Evolutionary conservation across 2,797 vertebrate genomes (phyloP), one percentile per base, ranked within the genome.

Genomic region (Sebastes taczanowskii): DNA sequence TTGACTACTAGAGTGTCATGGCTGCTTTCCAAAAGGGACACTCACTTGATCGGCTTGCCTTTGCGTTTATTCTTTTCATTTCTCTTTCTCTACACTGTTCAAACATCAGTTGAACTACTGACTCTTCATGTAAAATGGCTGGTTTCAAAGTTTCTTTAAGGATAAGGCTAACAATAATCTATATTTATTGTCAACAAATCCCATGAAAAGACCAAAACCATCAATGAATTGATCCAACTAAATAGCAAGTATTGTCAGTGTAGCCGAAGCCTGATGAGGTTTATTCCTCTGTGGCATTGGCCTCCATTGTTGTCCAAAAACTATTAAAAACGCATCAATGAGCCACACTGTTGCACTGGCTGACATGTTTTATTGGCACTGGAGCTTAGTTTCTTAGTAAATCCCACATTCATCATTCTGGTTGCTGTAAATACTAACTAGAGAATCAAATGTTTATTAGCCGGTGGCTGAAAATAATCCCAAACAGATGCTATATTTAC

Each of bases 11-110:
- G 73, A 83, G 71, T 22, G 5, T 66, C 70, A 58, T 61, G 78
- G 78, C 71, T 71, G 59, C 62, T 84, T 66, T 83, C 59, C 79
- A 71, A 76, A 34, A 69, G 23, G 11, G 61, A 77, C 71, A 65
- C 32, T 81, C 20, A n/a, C 35, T 49, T 66, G 6, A 64, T 61
- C 14, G 2, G 2, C 34, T 80, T 70, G 42, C 16, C 3, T 49
- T 42, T 61, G 0, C 13, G 1, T 14, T 42, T 42, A 42, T 42
- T 42, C 3, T 49, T 60, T 61, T 2, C 6, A 11, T 38, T 38
- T n/a, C 32, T 11, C 27, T 65, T 34, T 74, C 7, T 64, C 4
- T 55, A 23, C 5, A 18, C 2, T 18, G 11, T 53, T 75, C 13
- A 71, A 64, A 63, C 38, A 22, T n/a, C 20, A 63, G 16, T 25